These are phyloP conservation scores for Amia ocellicauda DNA, from an alignment of 2,113 vertebrate species.

Conservation along the genomic window DNA sequence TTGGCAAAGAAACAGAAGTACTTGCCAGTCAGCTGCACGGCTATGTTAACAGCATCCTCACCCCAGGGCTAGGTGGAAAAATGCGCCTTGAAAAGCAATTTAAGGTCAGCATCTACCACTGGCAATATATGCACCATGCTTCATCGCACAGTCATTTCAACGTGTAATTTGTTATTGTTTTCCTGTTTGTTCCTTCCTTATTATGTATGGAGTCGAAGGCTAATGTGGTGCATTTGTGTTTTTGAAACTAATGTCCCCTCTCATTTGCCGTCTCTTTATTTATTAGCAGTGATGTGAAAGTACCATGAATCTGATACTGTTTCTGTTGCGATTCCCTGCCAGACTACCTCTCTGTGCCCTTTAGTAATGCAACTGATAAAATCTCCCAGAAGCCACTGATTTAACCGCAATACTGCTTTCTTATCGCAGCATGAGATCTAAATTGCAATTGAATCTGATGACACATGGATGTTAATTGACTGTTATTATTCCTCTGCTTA, in stretches of 20 bases:
- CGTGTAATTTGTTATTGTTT: no score
- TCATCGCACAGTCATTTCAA: not conserved
- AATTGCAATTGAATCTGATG: slow-evolving; percentile 4
- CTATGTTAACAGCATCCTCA: slow-evolving; percentile 87
- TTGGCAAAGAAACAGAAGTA: slow-evolving; percentile 88
- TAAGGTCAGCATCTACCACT: slow-evolving; percentile 68
- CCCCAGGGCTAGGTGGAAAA: slow-evolving; percentile 74
- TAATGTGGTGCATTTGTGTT: no score
- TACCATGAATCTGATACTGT: no score
- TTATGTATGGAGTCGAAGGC: no score
- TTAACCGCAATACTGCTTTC: slow-evolving; percentile 13
- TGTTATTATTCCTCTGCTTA: slow-evolving; percentile 19
- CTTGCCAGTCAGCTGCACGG: slow-evolving; percentile 79
- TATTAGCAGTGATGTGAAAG: no score
- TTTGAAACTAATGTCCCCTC: no score
- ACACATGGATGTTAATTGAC: slow-evolving; percentile 25
- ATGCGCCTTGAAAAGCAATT: slow-evolving; percentile 88
- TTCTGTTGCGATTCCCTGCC: no score
- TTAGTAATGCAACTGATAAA: slow-evolving; percentile 22
- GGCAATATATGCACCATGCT: not conserved
- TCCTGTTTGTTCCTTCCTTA: no score
- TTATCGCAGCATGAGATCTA: not conserved
- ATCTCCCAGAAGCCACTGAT: slow-evolving; percentile 1
- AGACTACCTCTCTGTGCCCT: not conserved
- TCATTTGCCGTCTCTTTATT: no score